Evolutionary conservation across 2,797 vertebrate species (phyloP).

Genomic region (Acanthis flammea): DNA sequence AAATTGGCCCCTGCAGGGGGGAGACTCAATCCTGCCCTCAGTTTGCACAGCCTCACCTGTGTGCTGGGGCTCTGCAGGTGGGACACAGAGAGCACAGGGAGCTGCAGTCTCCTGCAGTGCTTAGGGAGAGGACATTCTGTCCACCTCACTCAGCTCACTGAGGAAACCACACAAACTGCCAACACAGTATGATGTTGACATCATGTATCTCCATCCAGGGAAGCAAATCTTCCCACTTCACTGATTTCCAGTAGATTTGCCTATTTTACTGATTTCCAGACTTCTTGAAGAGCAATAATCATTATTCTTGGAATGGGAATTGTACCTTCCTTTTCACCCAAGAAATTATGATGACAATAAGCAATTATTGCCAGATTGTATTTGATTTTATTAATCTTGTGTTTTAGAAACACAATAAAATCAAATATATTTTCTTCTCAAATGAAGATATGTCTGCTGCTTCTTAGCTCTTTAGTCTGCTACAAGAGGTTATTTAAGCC

Average conservation of each 20-base stretch:
- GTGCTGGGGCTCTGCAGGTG: not conserved
- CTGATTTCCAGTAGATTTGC: not conserved
- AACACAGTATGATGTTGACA: rapidly evolving
- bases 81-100: not conserved
- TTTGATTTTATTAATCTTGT: not conserved
- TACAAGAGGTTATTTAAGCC: not conserved
- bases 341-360: not conserved
- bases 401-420: not conserved
- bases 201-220: not conserved
- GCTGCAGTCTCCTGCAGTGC: not conserved
- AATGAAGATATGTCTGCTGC: not conserved
- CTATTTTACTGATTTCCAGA: not conserved
- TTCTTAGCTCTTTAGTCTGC: not conserved
- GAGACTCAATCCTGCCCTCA: not conserved
- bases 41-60: too few relatives aligned
- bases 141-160: not conserved
- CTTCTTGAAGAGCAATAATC: not conserved
- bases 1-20: not conserved
- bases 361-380: not conserved
- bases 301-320: not conserved
- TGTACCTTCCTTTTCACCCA: not conserved
- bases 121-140: not conserved
- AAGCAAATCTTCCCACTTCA: not conserved
- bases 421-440: not conserved
- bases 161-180: not conserved